Evolutionary conservation across 2,888 invertebrate species (phyloP), one percentile per base, ranked within the genome.

Genomic region (Cheilosia impressa): DNA sequence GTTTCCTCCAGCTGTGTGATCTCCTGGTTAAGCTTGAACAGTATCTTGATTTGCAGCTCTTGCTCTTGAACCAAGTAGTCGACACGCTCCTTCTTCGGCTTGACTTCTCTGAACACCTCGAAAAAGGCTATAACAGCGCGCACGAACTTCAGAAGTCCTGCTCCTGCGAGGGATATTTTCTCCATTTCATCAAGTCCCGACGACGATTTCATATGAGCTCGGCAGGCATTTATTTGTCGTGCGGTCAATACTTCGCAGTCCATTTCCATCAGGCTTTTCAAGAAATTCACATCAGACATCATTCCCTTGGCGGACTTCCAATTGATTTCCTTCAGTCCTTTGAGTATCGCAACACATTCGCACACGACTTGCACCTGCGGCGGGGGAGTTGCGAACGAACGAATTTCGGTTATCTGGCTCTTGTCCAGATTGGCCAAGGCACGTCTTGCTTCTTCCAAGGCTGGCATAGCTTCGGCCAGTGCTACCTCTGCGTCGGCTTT

Each of bases 251-350:
- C 93, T 89, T 97, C 96, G 89, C 95, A 96, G 90, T 98, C 97
- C 95, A 98, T 96, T 91, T 97, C 97, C 92, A 96, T 96, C 43
- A 98, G 93, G 68, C 94, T 94, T 66, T 94, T 93, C 45, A 98
- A 91, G 92, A 98, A 98, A 91, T 94, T 96, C 0, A 97, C 96
- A 90, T 98, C 98, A 0, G 97, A 95, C 98, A 98, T 97, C 96
- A 98, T 96, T 2, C 94, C 96, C 91, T 96, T 98, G 0, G 98
- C 97, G 1, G 96, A 94, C 91, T 98, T 98, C 98, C 98, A 98
- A 53, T 95, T 96, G 3, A 97, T 95, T 88, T 98, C 98, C 88
- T 96, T 96, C 57, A 95, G 93, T 1, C 96, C 97, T 87, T 96
- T 94, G 76, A 98, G 94, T 66, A 98, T 97, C 0, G 96, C 96